Base-by-base conservation (phyloP, 2,888 invertebrate genomes). In the Nomada flava region DNA sequence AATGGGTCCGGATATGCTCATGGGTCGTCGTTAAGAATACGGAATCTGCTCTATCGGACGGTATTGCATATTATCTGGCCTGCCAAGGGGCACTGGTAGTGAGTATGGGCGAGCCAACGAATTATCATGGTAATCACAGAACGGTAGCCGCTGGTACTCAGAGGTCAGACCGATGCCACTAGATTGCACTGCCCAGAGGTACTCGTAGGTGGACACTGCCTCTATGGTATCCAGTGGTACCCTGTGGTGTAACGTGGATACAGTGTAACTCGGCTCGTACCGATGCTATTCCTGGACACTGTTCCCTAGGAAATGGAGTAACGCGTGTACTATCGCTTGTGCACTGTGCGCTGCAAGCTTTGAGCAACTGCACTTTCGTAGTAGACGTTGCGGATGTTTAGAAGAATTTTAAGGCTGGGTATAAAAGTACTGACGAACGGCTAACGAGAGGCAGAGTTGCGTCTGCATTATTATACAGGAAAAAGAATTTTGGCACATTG, bases 101-200 rank as follows among this genome's bases (percentile, higher is more conserved):
- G 83, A 81, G 83, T 85, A 83, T 82, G 81, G 87, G 72, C 86
- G 82, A 84, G 88, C 85, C 81, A 85, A 85, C 90, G 91, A 90
- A 91, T 91, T 89, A 91, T 91, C 91, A 90, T 91, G 88, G 91
- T 90, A 90, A 91, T 91, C 90, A 89, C 89, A 83, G 84, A 89
- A 91, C 89, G 82, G 88, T 90, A 89, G 89, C 88, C 87, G 83
- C 82, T 71, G 84, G 84, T 83, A 85, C 82, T 83, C 79, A 77
- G 87, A 88, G 88, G 89, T 90, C 89, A 87, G 82, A 83, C 82
- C 84, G 90, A 90, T 90, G 88, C 88, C 88, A 87, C 86, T 77
- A 90, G 90, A 90, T 91, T 91, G 87, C 78, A 74, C 65, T 63
- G 83, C 69, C 76, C 67, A 62, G 80, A 79, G 84, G 76, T 86